Evolutionary conservation across 2,888 invertebrate genomes (phyloP).

Genomic region (Microplitis deprimator): DNA sequence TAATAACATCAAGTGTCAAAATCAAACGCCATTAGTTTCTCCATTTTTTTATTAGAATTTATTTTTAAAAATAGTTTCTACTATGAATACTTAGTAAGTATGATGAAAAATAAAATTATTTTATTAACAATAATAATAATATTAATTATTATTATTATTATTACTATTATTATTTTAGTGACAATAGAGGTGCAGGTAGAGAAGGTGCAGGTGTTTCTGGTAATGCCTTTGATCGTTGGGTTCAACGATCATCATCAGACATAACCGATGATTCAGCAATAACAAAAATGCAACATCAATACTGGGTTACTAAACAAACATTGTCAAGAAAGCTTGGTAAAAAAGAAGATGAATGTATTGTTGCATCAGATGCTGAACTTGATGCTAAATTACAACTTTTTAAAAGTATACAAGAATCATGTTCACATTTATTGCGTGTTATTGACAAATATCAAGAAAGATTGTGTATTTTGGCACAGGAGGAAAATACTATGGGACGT

Average conservation of each 20-base stretch:
- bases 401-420: constrained; percentile 92
- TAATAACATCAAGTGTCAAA: not conserved
- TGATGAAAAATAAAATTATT: not conserved
- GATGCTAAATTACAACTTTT: constrained; percentile 96
- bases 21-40: not conserved
- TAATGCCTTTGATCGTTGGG: constrained; percentile 73
- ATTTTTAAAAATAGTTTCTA: not conserved
- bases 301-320: constrained; percentile 98
- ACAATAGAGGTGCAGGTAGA: constrained; percentile 56
- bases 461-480: constrained; percentile 92
- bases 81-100: constrained; percentile 41
- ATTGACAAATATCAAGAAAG: constrained; percentile 95
- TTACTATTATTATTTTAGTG: constrained; percentile 53
- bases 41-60: not conserved
- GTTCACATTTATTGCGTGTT: constrained; percentile 87
- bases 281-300: constrained; percentile 91
- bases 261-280: constrained; percentile 70
- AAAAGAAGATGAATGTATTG: constrained; percentile 97
- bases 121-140: not conserved
- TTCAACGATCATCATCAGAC: constrained; percentile 70
- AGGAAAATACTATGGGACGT: constrained; percentile 94
- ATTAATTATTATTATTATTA: not conserved
- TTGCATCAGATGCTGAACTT: constrained; percentile 95
- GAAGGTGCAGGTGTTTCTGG: constrained; percentile 64
- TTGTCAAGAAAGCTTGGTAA: constrained; percentile 93